Conservation (phyloP, 2,888 invertebrate genomes). For the Hyposoter dolosus region DNA sequence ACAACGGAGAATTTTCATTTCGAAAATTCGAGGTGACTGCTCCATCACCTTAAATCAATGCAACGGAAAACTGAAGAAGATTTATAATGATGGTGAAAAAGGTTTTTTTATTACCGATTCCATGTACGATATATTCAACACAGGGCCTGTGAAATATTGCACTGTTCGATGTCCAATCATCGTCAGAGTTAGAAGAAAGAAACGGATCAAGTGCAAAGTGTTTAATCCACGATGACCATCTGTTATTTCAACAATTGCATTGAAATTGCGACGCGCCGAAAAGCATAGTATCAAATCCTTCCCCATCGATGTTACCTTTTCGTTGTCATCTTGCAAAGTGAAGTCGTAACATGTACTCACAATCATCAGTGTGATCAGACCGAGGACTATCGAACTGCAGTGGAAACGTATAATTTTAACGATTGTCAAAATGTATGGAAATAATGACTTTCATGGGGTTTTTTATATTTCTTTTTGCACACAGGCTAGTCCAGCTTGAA, state of each 20-base stretch:
- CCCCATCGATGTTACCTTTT: constrained; percentile 7
- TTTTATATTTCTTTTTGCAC: not conserved
- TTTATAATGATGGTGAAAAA: not conserved
- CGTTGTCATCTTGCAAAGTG: constrained; percentile 15
- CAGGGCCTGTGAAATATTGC: constrained; percentile 71
- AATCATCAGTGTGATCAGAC: constrained; percentile 66
- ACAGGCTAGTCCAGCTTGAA: not conserved
- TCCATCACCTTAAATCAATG: not conserved
- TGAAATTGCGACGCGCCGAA: constrained; percentile 75
- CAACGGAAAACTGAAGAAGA: not conserved
- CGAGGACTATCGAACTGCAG: constrained; percentile 66
- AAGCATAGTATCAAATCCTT: constrained; percentile 76
- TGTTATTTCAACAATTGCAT: constrained; percentile 70
- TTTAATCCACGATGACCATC: constrained; percentile 76
- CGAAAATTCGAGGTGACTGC: too few species aligned
- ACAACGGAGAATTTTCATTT: too few species aligned
- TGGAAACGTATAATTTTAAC: constrained; percentile 1
- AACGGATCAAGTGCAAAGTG: constrained; percentile 75
- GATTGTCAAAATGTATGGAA: not conserved
- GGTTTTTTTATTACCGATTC: constrained; percentile 72
- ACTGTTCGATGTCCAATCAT: constrained; percentile 75
- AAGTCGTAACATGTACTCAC: constrained; percentile 71
- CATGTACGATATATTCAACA: constrained; percentile 69
- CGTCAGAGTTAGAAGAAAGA: constrained; percentile 70
- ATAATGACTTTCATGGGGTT: not conserved